Evolutionary conservation across 2,888 invertebrate genomes (phyloP).

Genomic region (Agrenia bidenticulata): DNA sequence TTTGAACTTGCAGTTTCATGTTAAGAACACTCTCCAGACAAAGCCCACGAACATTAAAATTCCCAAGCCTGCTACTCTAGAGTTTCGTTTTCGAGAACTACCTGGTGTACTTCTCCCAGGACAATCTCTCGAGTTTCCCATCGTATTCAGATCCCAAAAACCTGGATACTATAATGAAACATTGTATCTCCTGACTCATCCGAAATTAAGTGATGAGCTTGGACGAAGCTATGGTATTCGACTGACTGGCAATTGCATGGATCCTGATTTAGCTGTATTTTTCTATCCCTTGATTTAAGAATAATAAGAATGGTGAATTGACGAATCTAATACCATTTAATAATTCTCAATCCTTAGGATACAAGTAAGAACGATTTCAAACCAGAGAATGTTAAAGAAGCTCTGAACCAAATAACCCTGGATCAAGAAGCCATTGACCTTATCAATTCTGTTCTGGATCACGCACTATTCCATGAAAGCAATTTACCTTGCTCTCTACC

Average conservation of each 20-base stretch:
- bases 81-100: conserved; percentile 46
- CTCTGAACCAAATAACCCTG: conserved; percentile 24
- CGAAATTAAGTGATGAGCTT: conserved; percentile 12
- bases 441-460: conserved; percentile 38
- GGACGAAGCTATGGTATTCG: background rate
- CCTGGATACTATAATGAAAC: conserved; percentile 45
- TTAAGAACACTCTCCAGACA: too few relatives aligned
- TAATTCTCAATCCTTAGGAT: background rate
- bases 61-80: conserved; percentile 32
- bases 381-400: conserved; percentile 1
- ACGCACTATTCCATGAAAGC: conserved; percentile 25
- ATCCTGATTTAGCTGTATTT: conserved; percentile 1
- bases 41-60: conserved; percentile 15
- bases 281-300: too few relatives aligned
- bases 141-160: conserved; percentile 39
- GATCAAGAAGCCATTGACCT: conserved; percentile 32
- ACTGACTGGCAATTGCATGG: background rate
- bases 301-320: too few relatives aligned
- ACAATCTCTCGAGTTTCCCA: conserved; percentile 39
- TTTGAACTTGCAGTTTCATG: too few relatives aligned
- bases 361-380: too few relatives aligned
- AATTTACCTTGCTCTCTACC: conserved; percentile 16
- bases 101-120: conserved; percentile 46
- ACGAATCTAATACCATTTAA: too few relatives aligned
- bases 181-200: conserved; percentile 47